phyloP scores from a whole-genome alignment of 2,888 invertebrate species.

The Orthosia gracilis region DNA sequence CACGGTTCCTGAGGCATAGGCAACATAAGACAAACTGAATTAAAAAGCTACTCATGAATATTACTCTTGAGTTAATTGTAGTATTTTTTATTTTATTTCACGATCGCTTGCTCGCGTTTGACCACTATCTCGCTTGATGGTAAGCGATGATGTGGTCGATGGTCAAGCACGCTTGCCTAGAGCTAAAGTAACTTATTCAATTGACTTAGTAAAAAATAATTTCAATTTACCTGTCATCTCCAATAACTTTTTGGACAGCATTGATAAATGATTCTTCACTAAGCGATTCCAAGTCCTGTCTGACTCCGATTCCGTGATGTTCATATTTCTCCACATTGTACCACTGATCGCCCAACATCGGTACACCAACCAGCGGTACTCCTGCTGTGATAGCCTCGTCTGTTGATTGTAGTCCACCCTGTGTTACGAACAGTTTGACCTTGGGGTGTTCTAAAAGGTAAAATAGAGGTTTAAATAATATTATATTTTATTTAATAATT shows the following conservation, averaged over 20 bases:
- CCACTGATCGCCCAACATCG: slow-evolving; percentile 85
- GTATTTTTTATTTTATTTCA: too few relatives aligned
- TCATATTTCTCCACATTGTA: slow-evolving; percentile 80
- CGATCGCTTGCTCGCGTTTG: too few relatives aligned
- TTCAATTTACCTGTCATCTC: slow-evolving; percentile 70
- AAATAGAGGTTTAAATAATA: background rate
- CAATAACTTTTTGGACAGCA: slow-evolving; percentile 70
- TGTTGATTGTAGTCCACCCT: slow-evolving; percentile 87
- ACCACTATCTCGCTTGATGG: too few relatives aligned
- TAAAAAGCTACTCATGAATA: too few relatives aligned
- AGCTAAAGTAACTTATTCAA: too few relatives aligned
- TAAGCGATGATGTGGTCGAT: too few relatives aligned
- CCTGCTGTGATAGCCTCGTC: slow-evolving; percentile 85
- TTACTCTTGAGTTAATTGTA: too few relatives aligned
- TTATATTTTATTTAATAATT: background rate
- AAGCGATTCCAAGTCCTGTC: slow-evolving; percentile 68
- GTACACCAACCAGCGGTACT: slow-evolving; percentile 83
- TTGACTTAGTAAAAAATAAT: background rate
- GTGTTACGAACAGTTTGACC: slow-evolving; percentile 86
- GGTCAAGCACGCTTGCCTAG: too few relatives aligned
- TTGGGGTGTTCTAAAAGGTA: slow-evolving; percentile 69
- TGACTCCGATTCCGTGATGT: slow-evolving; percentile 72
- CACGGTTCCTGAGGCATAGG: too few relatives aligned
- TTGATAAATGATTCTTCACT: slow-evolving; percentile 71
- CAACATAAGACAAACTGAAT: too few relatives aligned